Evolutionary conservation across 2,888 invertebrate genomes (phyloP).

Genomic region (Stenodema calcarata): DNA sequence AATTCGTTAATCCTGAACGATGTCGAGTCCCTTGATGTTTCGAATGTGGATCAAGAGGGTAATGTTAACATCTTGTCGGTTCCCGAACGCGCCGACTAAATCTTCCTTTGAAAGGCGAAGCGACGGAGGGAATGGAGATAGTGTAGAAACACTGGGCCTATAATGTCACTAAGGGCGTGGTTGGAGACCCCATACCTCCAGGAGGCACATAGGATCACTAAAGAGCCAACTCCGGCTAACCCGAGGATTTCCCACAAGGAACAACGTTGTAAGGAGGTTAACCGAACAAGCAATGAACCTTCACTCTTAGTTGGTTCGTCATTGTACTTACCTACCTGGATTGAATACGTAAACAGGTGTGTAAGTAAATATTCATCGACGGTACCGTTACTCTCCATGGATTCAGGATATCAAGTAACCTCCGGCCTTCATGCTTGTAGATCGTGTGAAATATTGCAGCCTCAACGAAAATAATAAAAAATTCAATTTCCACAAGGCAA

Average conservation of each 20-base stretch:
- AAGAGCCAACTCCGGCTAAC: background rate
- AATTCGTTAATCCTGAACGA: background rate
- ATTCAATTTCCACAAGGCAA: too few relatives aligned
- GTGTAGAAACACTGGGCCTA: background rate
- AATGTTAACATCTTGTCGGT: background rate
- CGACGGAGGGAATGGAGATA: background rate
- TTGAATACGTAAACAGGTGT: too few relatives aligned
- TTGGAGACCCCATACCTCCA: background rate
- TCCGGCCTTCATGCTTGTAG: too few relatives aligned
- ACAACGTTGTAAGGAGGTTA: constrained; percentile 6
- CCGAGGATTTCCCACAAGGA: constrained; percentile 20
- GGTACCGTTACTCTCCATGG: too few relatives aligned
- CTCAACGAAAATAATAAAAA: too few relatives aligned
- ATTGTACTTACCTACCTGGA: too few relatives aligned
- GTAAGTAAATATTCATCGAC: too few relatives aligned
- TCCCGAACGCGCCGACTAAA: background rate
- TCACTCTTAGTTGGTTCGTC: too few relatives aligned
- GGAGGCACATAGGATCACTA: background rate
- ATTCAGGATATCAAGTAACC: too few relatives aligned
- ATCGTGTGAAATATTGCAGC: too few relatives aligned
- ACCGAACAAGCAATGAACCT: background rate
- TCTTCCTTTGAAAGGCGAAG: background rate
- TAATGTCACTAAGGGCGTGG: background rate
- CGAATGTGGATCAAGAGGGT: background rate
- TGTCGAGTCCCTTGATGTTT: background rate